A percentile compares a stretch with the other conserved stretches of the same genome.
phyloP scores from a whole-genome alignment of 2,797 vertebrate species.

The Lepus townsendii region DNA sequence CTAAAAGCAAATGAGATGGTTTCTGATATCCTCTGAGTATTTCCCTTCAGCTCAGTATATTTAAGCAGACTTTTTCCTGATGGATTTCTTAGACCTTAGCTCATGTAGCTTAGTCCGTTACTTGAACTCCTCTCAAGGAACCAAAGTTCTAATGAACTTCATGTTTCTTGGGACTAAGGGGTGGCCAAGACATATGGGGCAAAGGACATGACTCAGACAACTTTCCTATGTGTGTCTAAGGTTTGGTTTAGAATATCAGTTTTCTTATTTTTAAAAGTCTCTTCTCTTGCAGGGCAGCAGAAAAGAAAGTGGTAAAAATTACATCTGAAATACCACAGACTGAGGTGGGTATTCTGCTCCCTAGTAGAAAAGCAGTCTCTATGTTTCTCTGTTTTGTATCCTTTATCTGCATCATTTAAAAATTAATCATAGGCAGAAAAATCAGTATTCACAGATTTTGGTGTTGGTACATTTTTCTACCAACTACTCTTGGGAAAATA shows the following conservation, averaged over 20 bases:
- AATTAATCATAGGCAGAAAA: constrained; percentile 28
- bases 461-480: constrained; percentile 21
- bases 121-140: constrained; percentile 55
- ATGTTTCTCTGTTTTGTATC: neutral
- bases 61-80: constrained; percentile 44
- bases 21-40: neutral
- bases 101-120: constrained; percentile 50
- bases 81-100: constrained; percentile 28
- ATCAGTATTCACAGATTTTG: constrained; percentile 50
- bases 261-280: constrained; percentile 67
- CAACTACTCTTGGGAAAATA: constrained; percentile 41
- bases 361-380: constrained; percentile 1
- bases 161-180: constrained; percentile 53
- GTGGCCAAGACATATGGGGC: neutral
- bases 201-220: constrained; percentile 37
- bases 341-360: constrained; percentile 89
- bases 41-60: constrained; percentile 28
- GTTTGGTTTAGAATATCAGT: constrained; percentile 19
- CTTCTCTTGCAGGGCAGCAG: constrained; percentile 87
- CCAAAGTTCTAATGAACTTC: constrained; percentile 56
- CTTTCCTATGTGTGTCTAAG: constrained; percentile 39
- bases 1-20: constrained; percentile 62
- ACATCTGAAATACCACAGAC: constrained; percentile 89
- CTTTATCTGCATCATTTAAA: constrained; percentile 50
- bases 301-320: constrained; percentile 95